Evolutionary conservation across 2,888 invertebrate genomes (phyloP), one percentile per base, ranked within the genome.

Genomic region (Andricus curvator): DNA sequence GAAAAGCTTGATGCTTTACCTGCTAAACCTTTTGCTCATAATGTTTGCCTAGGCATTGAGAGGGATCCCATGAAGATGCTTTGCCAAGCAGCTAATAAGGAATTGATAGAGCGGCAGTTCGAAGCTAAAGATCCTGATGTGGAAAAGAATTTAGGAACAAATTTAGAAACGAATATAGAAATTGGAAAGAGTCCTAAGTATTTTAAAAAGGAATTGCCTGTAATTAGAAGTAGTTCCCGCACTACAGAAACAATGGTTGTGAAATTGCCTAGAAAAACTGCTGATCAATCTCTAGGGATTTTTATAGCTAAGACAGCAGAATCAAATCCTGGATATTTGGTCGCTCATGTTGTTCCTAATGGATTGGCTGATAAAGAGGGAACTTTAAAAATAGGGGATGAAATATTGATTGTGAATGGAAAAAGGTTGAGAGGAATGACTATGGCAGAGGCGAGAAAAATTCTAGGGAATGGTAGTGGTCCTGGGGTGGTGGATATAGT

Each of bases 321-420:
- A 67, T 90, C 90, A 4, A 91, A 87, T 83, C 93, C 94, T 4
- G 95, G 95, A 79, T 96, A 96, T 89, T 93, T 96, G 82, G 95
- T 96, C 4, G 96, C 96, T 37, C 95, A 96, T 89, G 95, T 96
- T 5, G 95, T 96, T 33, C 95, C 96, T 5, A 95, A 95, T 79
- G 96, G 96, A 84, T 91, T 96, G 84, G 96, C 96, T 29, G 95
- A 96, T 91, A 95, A 95, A 86, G 95, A 96, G 88, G 95, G 96
- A 1, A 94, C 95, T 1, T 91, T 96, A 79, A 94, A 94, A 79
- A 94, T 96, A 51, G 96, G 96, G 20, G 96, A 96, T 89, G 96
- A 96, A 89, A 94, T 96, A 41, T 93, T 96, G 41, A 96, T 96
- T 84, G 96, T 96, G 8, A 96, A 96, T 89, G 96, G 96, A 17